A percentile compares a stretch with the other conserved stretches of the same genome.
phyloP scores from a whole-genome alignment of 2,888 invertebrate species.

The Drosophila fungiperda region DNA sequence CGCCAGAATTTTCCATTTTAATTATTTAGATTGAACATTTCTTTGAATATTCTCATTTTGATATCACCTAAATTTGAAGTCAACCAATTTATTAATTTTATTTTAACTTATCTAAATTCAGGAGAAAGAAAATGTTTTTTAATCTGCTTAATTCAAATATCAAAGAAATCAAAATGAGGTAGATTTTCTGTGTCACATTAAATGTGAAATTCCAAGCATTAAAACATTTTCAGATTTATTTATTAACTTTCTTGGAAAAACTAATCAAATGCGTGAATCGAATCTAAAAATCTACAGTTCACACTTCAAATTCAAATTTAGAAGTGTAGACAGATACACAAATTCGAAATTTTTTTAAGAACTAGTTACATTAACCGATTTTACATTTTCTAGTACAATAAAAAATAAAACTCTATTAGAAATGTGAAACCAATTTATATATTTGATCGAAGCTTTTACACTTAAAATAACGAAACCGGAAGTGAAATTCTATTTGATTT shows the following conservation, averaged over 20 bases:
- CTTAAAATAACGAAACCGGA: background rate
- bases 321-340: background rate
- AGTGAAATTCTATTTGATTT: background rate
- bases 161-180: background rate
- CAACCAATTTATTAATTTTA: background rate
- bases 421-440: background rate
- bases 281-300: background rate
- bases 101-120: background rate
- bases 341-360: background rate
- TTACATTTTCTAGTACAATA: background rate
- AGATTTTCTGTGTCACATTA: background rate
- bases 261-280: background rate
- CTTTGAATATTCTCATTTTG: background rate
- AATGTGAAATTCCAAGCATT: background rate
- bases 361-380: background rate
- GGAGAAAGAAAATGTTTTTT: background rate
- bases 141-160: background rate
- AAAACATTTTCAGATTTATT: background rate
- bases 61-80: background rate
- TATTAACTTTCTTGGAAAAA: background rate
- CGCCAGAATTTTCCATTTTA: background rate
- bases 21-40: background rate
- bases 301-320: background rate
- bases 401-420: too few species aligned
- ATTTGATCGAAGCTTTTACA: background rate